phyloP scores from a whole-genome alignment of 2,113 vertebrate species.

The Tachysurus vachellii region DNA sequence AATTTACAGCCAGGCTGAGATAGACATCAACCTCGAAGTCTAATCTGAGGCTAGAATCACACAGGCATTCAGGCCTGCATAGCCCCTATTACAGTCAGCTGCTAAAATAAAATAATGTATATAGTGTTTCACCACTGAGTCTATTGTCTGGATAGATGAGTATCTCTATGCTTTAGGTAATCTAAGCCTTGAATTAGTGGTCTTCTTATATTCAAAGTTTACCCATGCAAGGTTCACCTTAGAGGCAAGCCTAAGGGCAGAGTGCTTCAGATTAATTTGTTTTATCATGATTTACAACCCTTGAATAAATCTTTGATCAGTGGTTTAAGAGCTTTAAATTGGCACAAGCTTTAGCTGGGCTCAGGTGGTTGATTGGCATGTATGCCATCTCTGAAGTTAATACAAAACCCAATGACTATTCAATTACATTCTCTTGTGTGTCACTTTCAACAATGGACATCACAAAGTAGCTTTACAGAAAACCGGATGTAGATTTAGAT shows the following conservation, averaged over 20 bases:
- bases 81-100: constrained; percentile 65
- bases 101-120: constrained; percentile 64
- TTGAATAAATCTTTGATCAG: background rate
- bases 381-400: background rate
- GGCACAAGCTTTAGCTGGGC: background rate
- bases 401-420: background rate
- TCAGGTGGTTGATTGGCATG: background rate
- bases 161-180: constrained; percentile 61
- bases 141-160: constrained; percentile 58
- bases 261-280: constrained; percentile 58
- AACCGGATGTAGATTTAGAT: background rate
- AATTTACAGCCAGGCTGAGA: constrained; percentile 60
- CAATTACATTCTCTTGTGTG: background rate
- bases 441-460: background rate
- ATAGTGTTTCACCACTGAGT: constrained; percentile 64
- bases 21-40: constrained; percentile 55
- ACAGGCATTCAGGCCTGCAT: constrained; percentile 62
- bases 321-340: background rate
- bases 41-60: constrained; percentile 62
- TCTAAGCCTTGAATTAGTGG: constrained; percentile 58
- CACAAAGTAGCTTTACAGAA: background rate
- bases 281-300: constrained; percentile 25
- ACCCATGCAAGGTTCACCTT: constrained; percentile 56
- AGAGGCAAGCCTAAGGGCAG: constrained; percentile 53
- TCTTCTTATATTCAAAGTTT: constrained; percentile 59